Evolutionary conservation across 2,888 invertebrate genomes (phyloP), one percentile per base, ranked within the genome.

Genomic region (Julus scanicus): DNA sequence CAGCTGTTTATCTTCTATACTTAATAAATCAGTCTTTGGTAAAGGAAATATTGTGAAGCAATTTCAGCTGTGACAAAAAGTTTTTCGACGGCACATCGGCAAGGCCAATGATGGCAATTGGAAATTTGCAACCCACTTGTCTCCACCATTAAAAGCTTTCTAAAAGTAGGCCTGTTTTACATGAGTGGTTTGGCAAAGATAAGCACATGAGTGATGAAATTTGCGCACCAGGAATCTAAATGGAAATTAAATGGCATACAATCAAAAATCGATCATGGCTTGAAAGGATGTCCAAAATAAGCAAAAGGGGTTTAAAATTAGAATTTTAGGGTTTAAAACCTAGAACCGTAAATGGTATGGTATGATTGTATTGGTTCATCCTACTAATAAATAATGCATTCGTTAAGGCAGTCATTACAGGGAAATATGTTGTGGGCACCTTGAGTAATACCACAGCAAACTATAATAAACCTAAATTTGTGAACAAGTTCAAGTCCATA

Each of bases 151-250:
- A 71, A 71, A 9, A 71, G 20, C 71, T 29, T 71, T 29, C n/a
- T 29, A 71, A 71, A 71, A 71, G 20, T 6, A 71, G 20, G 71
- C n/a, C 20, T 11, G 71, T 71, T 20, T 71, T 29, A 20, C 71
- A 8, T 29, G 71, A 20, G 29, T 71, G 71, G 71, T 71, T 71
- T 71, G 71, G 71, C 71, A 71, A 71, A 71, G 71, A 71, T 71
- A 71, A 71, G 71, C 20, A 11, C 20, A 71, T 71, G 11, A 71
- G n/a, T 29, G 71, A 71, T 71, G 71, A 71, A 71, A 71, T 29
- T 20, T 71, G 71, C 20, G 29, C 71, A 29, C 29, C 71, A 71
- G 29, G 20, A 71, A 71, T 71, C 71, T 71, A 29, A 71, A 71
- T 71, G 71, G 71, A 71, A 29, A 71, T 71, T 71, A 29, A 71